Percentiles rank a stretch among this genome's conserved stretches.
Evolutionary conservation across 1,140 invertebrate genomes (phyloP).

Genomic region (Heliconius eleuchia): DNA sequence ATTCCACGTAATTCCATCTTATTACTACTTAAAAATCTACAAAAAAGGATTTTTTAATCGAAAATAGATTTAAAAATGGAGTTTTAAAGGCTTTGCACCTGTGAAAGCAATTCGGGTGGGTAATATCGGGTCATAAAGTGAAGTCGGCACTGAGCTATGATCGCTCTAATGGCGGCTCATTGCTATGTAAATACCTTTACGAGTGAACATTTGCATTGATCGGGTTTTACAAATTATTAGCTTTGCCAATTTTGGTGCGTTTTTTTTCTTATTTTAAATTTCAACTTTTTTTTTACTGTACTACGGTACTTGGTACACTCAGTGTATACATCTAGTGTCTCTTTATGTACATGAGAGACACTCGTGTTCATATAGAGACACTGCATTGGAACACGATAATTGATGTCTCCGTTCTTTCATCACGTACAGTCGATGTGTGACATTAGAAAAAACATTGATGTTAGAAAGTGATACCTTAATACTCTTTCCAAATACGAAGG

Average conservation of each 20-base stretch:
- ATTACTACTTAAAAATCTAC: not conserved
- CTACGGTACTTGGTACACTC: too few species aligned
- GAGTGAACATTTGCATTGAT: conserved; percentile 28
- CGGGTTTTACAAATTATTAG: conserved; percentile 23
- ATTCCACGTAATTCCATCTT: not conserved
- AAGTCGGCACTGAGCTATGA: conserved; percentile 29
- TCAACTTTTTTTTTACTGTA: not conserved
- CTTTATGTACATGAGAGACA: too few species aligned
- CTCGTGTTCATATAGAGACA: too few species aligned
- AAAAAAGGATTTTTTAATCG: conserved; percentile 7
- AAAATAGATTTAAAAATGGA: conserved; percentile 18
- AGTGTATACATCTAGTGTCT: too few species aligned
- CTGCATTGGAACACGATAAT: too few species aligned
- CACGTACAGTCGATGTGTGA: too few species aligned
- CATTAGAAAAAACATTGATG: too few species aligned
- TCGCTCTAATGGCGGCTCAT: conserved; percentile 41
- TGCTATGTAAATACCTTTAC: conserved; percentile 44
- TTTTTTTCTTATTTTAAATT: not conserved
- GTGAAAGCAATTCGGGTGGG: conserved; percentile 16
- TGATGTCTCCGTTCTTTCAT: too few species aligned
- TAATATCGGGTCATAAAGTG: conserved; percentile 35
- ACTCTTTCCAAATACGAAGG: too few species aligned
- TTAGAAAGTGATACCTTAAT: too few species aligned
- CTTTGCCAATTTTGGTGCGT: not conserved
- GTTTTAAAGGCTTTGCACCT: conserved; percentile 10